Conservation (phyloP, 2,888 invertebrate species). For the Colostygia pectinataria region DNA sequence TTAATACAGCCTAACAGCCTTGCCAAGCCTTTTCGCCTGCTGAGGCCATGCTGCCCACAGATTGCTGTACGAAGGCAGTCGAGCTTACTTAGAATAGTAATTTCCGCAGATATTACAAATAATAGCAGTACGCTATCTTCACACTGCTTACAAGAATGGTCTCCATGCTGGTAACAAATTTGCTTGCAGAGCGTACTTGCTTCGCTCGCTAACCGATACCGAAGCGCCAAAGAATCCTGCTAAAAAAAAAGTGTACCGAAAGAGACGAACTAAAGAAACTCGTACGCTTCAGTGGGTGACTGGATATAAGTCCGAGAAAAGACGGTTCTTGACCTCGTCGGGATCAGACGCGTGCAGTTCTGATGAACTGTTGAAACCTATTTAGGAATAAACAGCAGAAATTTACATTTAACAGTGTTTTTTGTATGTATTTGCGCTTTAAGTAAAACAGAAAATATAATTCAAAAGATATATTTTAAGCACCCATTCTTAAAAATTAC, state of each 20-base stretch:
- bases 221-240: conserved; percentile 35
- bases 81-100: background rate
- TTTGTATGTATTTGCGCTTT: too few relatives aligned
- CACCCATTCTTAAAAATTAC: conserved; percentile 40
- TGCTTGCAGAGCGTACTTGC: conserved; percentile 63
- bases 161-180: conserved; percentile 68
- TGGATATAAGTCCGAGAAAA: conserved; percentile 45
- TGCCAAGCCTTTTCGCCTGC: too few relatives aligned
- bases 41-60: too few relatives aligned
- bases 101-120: conserved; percentile 65
- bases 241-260: conserved; percentile 51
- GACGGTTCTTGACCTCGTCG: conserved; percentile 48
- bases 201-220: conserved; percentile 62
- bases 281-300: conserved; percentile 70
- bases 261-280: conserved; percentile 48
- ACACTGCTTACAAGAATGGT: conserved; percentile 72
- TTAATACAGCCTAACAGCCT: too few relatives aligned
- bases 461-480: conserved; percentile 32
- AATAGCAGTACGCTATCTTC: conserved; percentile 68
- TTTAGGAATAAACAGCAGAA: conserved; percentile 55
- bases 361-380: conserved; percentile 69
- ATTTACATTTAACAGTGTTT: too few relatives aligned
- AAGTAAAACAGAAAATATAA: conserved; percentile 3
- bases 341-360: conserved; percentile 63
- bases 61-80: too few relatives aligned